Percentiles rank a stretch among this genome's conserved stretches.
phyloP scores from a whole-genome alignment of 2,113 vertebrate genomes.

The Perca flavescens region DNA sequence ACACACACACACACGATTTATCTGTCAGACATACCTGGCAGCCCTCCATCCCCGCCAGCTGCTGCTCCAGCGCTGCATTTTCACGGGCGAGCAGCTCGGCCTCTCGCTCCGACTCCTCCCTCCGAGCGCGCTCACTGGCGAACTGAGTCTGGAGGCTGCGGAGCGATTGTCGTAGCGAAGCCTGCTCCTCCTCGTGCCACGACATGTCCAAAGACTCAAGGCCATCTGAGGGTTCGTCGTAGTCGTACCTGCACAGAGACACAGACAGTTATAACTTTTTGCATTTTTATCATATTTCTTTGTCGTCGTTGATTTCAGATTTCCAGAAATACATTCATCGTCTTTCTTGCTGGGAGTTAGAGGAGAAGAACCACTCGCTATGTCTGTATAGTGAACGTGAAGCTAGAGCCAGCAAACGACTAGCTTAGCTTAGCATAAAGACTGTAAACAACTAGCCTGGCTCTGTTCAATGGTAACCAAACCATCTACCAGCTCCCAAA shows the following conservation, averaged over 20 bases:
- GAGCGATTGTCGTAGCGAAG: conserved; percentile 85
- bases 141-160: conserved; percentile 89
- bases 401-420: background rate
- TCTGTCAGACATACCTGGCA: conserved; percentile 73
- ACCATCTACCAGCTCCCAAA: too few relatives aligned
- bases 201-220: background rate
- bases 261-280: background rate
- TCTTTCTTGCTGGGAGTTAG: too few relatives aligned
- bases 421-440: too few relatives aligned
- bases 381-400: too few relatives aligned
- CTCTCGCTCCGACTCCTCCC: conserved; percentile 87
- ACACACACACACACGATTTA: too few relatives aligned
- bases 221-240: conserved; percentile 10
- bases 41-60: conserved; percentile 77
- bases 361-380: too few relatives aligned
- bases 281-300: background rate
- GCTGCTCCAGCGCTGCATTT: conserved; percentile 88
- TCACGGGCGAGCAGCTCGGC: conserved; percentile 85
- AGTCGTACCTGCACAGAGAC: conserved; percentile 49
- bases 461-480: too few relatives aligned
- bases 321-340: too few relatives aligned
- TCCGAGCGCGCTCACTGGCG: conserved; percentile 85
- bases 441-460: too few relatives aligned
- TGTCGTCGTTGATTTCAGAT: background rate
- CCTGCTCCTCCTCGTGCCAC: conserved; percentile 89